Evolutionary conservation across 1,140 invertebrate genomes (phyloP).

Genomic region (Cephus cinctus): DNA sequence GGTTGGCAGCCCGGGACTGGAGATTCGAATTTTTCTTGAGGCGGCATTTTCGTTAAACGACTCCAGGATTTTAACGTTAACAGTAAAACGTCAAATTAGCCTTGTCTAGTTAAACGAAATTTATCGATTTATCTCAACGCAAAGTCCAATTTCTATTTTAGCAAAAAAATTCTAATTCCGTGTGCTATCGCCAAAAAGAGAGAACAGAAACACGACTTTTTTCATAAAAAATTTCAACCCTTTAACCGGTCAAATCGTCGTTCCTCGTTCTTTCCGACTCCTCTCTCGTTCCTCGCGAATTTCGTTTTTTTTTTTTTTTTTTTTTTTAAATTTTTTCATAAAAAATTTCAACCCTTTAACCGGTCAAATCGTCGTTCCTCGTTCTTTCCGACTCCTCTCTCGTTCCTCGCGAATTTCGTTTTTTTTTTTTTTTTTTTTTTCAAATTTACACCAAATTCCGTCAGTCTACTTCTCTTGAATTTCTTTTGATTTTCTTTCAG

Average conservation of each 20-base stretch:
- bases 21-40: slow-evolving; percentile 27
- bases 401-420: background rate
- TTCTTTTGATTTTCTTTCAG: background rate
- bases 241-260: no score
- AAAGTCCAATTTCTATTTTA: background rate
- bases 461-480: background rate
- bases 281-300: background rate
- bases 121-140: background rate
- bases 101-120: background rate
- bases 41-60: slow-evolving; percentile 21
- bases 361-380: background rate
- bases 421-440: background rate
- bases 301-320: background rate
- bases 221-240: no score
- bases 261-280: background rate
- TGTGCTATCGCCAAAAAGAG: background rate
- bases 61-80: background rate
- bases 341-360: no score
- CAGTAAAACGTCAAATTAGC: background rate
- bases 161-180: background rate
- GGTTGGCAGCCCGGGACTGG: slow-evolving; percentile 5
- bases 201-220: background rate
- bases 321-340: no score
- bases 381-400: background rate
- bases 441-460: background rate